These are phyloP conservation scores for Chaenocephalus aceratus DNA, from an alignment of 2,113 vertebrate genomes.

Conservation along the genomic window DNA sequence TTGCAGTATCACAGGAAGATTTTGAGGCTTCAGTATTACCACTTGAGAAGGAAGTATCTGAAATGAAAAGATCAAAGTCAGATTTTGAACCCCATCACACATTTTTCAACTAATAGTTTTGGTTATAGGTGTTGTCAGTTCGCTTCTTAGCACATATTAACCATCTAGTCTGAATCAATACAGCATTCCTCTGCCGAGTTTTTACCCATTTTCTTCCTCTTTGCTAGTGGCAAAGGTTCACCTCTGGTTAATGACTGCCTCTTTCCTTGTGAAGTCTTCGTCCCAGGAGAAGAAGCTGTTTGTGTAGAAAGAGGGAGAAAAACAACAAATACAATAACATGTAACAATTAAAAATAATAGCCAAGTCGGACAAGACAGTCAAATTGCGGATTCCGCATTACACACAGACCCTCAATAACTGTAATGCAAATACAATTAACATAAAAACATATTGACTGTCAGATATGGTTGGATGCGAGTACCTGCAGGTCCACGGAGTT, in stretches of 20 bases:
- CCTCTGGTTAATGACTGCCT: conserved; percentile 46
- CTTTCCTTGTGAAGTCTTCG: conserved; percentile 41
- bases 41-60: conserved; percentile 34
- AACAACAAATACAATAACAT: neutral
- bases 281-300: conserved; percentile 12
- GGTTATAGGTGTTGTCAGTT: neutral
- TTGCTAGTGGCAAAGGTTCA: conserved; percentile 41
- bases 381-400: too few species aligned
- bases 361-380: too few species aligned
- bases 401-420: too few species aligned
- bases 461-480: neutral
- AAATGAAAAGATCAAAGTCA: neutral
- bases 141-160: conserved; percentile 1
- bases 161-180: too few species aligned
- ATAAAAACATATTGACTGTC: neutral
- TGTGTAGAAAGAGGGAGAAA: neutral
- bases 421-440: neutral
- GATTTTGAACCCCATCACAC: neutral
- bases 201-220: conserved; percentile 70
- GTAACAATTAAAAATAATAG: too few species aligned
- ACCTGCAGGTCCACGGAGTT: conserved; percentile 46
- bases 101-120: neutral
- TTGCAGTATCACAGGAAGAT: conserved; percentile 12
- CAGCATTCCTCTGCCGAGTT: neutral
- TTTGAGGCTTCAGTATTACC: neutral